Evolutionary conservation across 2,113 vertebrate species (phyloP).

Genomic region (Perccottus glenii): DNA sequence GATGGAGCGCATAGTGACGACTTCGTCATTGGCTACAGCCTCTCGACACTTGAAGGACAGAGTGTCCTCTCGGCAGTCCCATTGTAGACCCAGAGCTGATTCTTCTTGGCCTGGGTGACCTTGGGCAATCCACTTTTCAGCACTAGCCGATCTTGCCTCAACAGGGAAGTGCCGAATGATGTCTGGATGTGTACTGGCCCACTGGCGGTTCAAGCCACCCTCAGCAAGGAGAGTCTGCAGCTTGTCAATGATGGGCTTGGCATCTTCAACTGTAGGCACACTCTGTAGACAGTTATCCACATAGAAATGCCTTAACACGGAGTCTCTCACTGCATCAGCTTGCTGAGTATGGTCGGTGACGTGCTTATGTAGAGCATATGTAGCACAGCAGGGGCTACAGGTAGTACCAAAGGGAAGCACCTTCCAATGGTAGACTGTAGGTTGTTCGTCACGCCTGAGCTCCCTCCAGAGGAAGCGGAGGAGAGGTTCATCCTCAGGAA

Average conservation of each 20-base stretch:
- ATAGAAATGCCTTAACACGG: slow-evolving; percentile 6
- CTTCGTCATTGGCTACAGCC: not conserved
- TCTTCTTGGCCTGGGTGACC: not conserved
- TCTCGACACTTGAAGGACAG: not conserved
- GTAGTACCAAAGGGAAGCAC: not conserved
- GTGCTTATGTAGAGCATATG: slow-evolving; percentile 24
- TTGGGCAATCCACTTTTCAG: slow-evolving; percentile 24
- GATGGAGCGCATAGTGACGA: not conserved
- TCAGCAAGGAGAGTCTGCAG: not conserved
- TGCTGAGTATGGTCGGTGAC: not conserved
- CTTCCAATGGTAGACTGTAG: slow-evolving; percentile 17
- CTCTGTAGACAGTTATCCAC: slow-evolving; percentile 21
- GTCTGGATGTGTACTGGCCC: slow-evolving; percentile 2
- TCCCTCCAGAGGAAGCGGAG: slow-evolving; percentile 21
- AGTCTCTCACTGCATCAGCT: not conserved
- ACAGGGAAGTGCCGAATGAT: slow-evolving; percentile 13
- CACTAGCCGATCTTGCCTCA: slow-evolving; percentile 9
- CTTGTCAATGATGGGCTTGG: not conserved
- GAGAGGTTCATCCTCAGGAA: not conserved
- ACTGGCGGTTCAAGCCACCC: slow-evolving; percentile 17
- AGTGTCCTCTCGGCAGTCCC: not conserved
- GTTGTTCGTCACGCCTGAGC: not conserved
- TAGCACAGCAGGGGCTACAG: no score
- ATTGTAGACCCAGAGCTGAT: slow-evolving; percentile 1
- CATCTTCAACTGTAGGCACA: not conserved